These are phyloP conservation scores for Apamea sordens DNA, from an alignment of 2,888 invertebrate species.

Conservation along the genomic window DNA sequence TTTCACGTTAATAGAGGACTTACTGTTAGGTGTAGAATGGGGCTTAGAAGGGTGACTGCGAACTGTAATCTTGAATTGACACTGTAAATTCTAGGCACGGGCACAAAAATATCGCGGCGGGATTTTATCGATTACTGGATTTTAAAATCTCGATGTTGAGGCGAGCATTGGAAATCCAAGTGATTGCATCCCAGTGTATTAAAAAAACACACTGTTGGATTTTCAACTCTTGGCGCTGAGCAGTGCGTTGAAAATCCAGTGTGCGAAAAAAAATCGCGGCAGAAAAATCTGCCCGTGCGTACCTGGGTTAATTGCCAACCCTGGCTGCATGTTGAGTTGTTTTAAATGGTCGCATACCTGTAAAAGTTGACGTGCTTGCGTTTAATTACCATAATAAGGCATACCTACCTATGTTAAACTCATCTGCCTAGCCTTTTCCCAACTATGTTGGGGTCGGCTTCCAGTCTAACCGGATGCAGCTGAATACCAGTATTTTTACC, in stretches of 20 bases:
- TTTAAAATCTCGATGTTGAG: neutral
- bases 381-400: neutral
- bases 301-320: neutral
- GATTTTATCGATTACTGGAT: neutral
- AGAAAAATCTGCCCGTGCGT: neutral
- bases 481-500: too few species aligned
- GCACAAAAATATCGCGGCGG: neutral
- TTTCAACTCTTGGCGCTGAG: neutral
- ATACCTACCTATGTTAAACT: too few species aligned
- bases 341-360: constrained; percentile 43
- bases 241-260: neutral
- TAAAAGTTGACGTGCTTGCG: neutral
- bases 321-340: constrained; percentile 55
- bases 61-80: constrained; percentile 50
- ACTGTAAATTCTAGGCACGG: constrained; percentile 20
- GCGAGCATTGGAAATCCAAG: neutral
- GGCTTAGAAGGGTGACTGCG: constrained; percentile 35
- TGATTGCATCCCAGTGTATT: neutral
- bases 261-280: neutral
- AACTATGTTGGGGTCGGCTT: too few species aligned
- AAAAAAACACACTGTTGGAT: neutral
- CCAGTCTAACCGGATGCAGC: too few species aligned
- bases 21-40: constrained; percentile 53
- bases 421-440: too few species aligned
- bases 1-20: constrained; percentile 62